Conservation (phyloP, 2,113 vertebrate genomes). For the Heliornis fulica region DNA sequence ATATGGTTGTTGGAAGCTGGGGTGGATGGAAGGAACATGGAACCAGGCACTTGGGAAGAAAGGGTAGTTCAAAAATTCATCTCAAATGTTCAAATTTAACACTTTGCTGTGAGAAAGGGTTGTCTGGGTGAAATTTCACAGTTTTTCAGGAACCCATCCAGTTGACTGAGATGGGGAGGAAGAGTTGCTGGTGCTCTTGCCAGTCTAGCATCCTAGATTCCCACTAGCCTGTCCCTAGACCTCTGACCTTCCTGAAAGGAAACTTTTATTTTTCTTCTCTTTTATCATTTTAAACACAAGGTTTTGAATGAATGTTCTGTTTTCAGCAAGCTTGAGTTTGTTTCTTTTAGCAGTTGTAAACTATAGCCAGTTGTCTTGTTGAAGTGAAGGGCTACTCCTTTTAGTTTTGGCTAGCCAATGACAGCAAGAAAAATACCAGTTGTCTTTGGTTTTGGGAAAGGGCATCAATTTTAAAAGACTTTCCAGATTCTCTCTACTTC, state of each 20-base stretch:
- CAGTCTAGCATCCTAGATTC: neutral
- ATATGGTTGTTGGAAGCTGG: neutral
- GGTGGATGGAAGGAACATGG: neutral
- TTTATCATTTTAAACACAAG: neutral
- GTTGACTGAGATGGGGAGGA: neutral
- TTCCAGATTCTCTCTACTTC: neutral
- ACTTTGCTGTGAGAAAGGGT: neutral
- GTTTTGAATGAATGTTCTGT: neutral
- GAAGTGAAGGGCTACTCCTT: constrained; percentile 31
- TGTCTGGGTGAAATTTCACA: neutral
- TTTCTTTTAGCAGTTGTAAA: constrained; percentile 31
- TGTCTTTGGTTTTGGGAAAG: neutral
- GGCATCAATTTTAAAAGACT: neutral
- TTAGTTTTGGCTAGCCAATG: neutral
- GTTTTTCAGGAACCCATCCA: neutral
- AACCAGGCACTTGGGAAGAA: neutral
- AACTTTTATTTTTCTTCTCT: neutral
- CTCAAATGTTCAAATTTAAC: neutral
- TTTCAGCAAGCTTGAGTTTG: neutral
- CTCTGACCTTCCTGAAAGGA: neutral
- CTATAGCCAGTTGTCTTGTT: neutral
- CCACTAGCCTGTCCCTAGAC: neutral
- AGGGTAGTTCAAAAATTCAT: neutral
- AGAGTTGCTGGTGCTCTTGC: neutral
- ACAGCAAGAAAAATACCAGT: neutral